A percentile compares a stretch with the other conserved stretches of the same genome.
Evolutionary conservation across 2,113 vertebrate genomes (phyloP).

Genomic region (Natator depressus): DNA sequence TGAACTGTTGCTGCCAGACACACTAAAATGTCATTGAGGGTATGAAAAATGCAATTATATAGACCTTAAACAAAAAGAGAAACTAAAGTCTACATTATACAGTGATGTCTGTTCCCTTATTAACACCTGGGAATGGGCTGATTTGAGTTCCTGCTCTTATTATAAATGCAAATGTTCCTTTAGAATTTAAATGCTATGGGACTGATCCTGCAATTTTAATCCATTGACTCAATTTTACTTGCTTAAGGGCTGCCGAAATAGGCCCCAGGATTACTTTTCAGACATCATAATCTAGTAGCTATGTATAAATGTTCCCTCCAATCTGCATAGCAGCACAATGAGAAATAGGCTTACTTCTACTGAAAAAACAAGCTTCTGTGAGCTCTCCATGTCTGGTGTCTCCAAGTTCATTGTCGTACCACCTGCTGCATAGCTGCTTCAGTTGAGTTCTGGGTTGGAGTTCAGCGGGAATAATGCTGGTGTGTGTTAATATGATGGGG

Average conservation of each 20-base stretch:
- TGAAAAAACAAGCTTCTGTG: background rate
- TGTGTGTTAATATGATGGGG: background rate
- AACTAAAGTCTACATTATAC: background rate
- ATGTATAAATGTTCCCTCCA: background rate
- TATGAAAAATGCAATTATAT: background rate
- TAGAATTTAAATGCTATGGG: background rate
- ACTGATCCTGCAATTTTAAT: background rate
- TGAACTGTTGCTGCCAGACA: background rate
- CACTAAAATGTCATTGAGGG: background rate
- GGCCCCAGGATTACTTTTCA: background rate
- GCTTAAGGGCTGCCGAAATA: background rate
- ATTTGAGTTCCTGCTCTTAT: background rate
- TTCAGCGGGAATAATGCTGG: background rate
- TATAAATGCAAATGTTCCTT: background rate
- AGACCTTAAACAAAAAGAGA: background rate
- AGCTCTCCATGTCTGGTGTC: background rate
- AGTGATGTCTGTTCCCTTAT: background rate
- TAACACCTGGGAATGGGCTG: background rate
- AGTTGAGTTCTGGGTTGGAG: background rate
- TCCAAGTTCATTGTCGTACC: background rate
- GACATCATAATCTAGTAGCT: background rate
- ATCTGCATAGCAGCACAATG: background rate
- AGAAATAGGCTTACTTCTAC: background rate
- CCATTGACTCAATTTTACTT: background rate
- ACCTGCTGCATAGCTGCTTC: fast-evolving